A percentile compares a stretch with the other conserved stretches of the same genome.
These are phyloP conservation scores for Drosophila neotestacea DNA, from an alignment of 2,888 invertebrate genomes.

Conservation along the genomic window DNA sequence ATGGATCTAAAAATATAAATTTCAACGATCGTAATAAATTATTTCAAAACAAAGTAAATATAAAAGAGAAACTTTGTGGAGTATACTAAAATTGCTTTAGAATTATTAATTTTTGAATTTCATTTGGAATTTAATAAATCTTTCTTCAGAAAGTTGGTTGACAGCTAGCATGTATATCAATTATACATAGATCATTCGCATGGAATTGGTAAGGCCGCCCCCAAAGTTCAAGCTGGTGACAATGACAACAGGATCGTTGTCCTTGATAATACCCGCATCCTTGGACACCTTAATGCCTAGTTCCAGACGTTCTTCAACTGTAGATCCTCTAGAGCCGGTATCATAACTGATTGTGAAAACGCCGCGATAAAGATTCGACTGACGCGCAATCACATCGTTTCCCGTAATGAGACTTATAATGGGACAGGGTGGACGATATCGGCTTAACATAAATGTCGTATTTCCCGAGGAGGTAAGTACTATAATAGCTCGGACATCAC, in stretches of 20 bases:
- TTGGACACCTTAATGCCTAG: conserved; percentile 93
- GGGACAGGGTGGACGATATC: conserved; percentile 96
- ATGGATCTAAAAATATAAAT: neutral
- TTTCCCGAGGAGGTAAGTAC: conserved; percentile 87
- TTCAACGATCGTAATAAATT: neutral
- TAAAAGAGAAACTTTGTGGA: too few species aligned
- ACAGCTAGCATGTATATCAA: too few species aligned
- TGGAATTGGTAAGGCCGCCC: conserved; percentile 96
- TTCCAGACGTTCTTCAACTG: conserved; percentile 92
- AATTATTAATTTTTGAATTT: too few species aligned
- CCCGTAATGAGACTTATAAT: conserved; percentile 94
- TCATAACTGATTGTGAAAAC: conserved; percentile 93
- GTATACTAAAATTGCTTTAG: too few species aligned
- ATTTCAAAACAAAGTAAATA: too few species aligned
- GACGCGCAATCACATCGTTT: conserved; percentile 93
- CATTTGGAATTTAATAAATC: too few species aligned
- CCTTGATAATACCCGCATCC: conserved; percentile 92
- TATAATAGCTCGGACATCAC: conserved; percentile 93
- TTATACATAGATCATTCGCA: conserved; percentile 92
- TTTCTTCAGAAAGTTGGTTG: too few species aligned
- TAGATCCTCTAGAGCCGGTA: conserved; percentile 86
- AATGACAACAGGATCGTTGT: conserved; percentile 95
- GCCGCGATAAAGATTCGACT: conserved; percentile 95
- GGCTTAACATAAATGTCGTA: conserved; percentile 93
- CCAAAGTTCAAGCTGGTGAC: conserved; percentile 98